Evolutionary conservation across 1,140 invertebrate genomes (phyloP).

Genomic region (Cephus cinctus): DNA sequence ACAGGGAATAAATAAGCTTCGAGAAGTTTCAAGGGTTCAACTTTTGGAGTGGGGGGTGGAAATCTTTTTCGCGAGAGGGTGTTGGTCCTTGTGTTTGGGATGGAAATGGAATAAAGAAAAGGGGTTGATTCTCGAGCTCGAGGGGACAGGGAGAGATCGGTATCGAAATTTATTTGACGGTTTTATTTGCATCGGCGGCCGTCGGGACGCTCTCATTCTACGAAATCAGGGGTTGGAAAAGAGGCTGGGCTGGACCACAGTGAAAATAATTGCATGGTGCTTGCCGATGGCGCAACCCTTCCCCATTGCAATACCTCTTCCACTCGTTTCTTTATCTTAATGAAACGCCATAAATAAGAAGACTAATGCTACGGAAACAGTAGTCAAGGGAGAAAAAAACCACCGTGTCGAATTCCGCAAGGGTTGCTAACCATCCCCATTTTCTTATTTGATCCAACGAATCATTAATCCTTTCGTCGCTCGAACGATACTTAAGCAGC

Average conservation of each 20-base stretch:
- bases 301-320: constrained; percentile 23
- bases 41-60: neutral
- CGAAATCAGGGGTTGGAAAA: constrained; percentile 8
- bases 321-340: constrained; percentile 51
- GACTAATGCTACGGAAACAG: constrained; percentile 51
- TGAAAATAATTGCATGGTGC: constrained; percentile 53
- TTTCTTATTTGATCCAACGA: no score
- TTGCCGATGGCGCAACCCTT: constrained; percentile 48
- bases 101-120: constrained; percentile 20
- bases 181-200: constrained; percentile 46
- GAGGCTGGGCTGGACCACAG: constrained; percentile 20
- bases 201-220: constrained; percentile 6
- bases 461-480: constrained; percentile 30
- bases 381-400: constrained; percentile 15
- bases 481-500: no score
- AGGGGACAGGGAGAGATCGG: constrained; percentile 35
- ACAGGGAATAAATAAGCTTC: no score
- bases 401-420: constrained; percentile 6
- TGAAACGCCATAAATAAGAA: constrained; percentile 56
- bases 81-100: no score
- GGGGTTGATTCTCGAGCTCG: constrained; percentile 6
- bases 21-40: no score
- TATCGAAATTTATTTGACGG: constrained; percentile 54
- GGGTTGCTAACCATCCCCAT: no score
- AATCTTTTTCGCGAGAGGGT: neutral